A percentile compares a stretch with the other conserved stretches of the same genome.
phyloP scores from a whole-genome alignment of 2,797 vertebrate genomes.

The Scleropages formosus region DNA sequence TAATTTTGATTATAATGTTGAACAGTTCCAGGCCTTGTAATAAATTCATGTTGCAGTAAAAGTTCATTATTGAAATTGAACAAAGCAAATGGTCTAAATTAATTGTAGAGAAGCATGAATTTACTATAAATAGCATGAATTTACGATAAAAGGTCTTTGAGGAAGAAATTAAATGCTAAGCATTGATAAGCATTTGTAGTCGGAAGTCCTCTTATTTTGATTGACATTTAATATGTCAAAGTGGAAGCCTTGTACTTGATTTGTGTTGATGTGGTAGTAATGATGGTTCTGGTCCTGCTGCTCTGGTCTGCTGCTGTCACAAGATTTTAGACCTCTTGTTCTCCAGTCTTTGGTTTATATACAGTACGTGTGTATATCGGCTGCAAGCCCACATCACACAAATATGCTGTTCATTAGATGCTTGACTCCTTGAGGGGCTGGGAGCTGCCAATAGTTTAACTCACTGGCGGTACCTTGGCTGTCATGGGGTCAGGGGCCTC shows the following conservation, averaged over 20 bases:
- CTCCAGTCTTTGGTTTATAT: neutral
- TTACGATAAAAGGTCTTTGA: too few species aligned
- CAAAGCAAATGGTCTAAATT: too few species aligned
- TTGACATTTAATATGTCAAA: too few species aligned
- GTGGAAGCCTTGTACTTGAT: too few species aligned
- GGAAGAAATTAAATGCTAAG: neutral
- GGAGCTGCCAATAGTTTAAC: neutral
- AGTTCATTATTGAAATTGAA: too few species aligned
- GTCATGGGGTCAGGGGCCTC: slow-evolving; percentile 6
- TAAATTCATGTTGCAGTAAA: neutral
- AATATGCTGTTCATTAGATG: neutral
- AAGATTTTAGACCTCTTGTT: neutral
- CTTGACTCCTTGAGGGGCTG: neutral
- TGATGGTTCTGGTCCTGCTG: neutral
- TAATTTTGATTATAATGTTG: neutral
- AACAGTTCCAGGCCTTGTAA: neutral
- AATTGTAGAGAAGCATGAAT: too few species aligned
- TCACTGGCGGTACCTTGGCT: neutral
- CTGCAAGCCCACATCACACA: neutral
- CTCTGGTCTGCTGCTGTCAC: neutral
- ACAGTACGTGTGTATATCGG: neutral
- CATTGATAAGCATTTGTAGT: too few species aligned
- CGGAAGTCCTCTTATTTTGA: neutral
- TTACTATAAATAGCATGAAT: too few species aligned
- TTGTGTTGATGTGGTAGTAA: neutral